Percentiles rank a stretch among this genome's conserved stretches.
These are phyloP conservation scores for Aptenodytes patagonicus DNA, from an alignment of 2,113 vertebrate genomes.

Conservation along the genomic window DNA sequence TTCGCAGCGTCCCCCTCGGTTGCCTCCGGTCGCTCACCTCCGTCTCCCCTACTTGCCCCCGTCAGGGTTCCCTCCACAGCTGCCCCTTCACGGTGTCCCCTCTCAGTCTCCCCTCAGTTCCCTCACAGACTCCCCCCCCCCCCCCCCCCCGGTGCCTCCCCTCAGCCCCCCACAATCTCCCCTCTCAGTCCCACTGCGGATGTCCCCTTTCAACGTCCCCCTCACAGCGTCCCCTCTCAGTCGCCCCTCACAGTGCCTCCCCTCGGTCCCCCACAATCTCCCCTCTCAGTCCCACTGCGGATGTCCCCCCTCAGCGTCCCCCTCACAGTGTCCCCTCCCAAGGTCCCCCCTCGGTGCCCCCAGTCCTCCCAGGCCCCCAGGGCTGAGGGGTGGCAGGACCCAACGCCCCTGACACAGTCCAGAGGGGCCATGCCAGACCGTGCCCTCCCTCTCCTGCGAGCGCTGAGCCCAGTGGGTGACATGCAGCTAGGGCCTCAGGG, in stretches of 20 bases:
- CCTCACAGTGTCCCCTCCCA: background rate
- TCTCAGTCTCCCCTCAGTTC: no score
- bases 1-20: no score
- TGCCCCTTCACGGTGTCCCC: no score
- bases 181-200: background rate
- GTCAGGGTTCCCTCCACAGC: no score
- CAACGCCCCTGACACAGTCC: accelerated
- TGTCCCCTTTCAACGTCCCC: no score
- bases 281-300: background rate
- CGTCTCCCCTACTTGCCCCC: no score
- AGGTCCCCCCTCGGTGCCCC: background rate
- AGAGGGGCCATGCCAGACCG: background rate
- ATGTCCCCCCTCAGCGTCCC: background rate
- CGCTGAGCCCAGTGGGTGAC: background rate
- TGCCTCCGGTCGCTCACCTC: no score
- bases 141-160: no score
- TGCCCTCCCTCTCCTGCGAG: no score
- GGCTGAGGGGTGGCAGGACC: background rate
- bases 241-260: accelerated
- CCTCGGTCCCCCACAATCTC: no score
- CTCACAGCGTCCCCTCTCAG: background rate
- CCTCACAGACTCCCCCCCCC: no score
- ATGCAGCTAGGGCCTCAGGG: background rate
- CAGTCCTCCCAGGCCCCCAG: background rate
- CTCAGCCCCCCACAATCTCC: background rate